Percentiles rank a stretch among this genome's conserved stretches.
These are phyloP conservation scores for Ovis aries DNA, from an alignment of 2,113 vertebrate genomes.

Conservation along the genomic window ARS-UI_Ramb_v3.0 NC_056065.1:19345501-19346000, in stretches of 20 bases:
- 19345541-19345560: not conserved
- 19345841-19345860: not conserved
- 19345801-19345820: constrained; percentile 66
- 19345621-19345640: not conserved
- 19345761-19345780: not conserved
- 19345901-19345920: not conserved
- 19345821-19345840: accelerated
- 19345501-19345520: not conserved
- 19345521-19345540: not conserved
- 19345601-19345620: not conserved
- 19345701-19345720: constrained; percentile 21
- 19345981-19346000: not conserved
- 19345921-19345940: constrained; percentile 17
- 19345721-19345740: constrained; percentile 12
- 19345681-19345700: constrained; percentile 33
- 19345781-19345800: not conserved
- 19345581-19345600: not conserved
- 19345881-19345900: not conserved
- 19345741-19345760: not conserved
- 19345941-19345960: not conserved
- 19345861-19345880: constrained; percentile 31
- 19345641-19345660: not conserved
- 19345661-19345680: not conserved
- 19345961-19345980: not conserved
- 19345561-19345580: not conserved